Evolutionary conservation across 1,140 invertebrate genomes (phyloP), one percentile per base, ranked within the genome.

Genomic region (Panonychus citri): DNA sequence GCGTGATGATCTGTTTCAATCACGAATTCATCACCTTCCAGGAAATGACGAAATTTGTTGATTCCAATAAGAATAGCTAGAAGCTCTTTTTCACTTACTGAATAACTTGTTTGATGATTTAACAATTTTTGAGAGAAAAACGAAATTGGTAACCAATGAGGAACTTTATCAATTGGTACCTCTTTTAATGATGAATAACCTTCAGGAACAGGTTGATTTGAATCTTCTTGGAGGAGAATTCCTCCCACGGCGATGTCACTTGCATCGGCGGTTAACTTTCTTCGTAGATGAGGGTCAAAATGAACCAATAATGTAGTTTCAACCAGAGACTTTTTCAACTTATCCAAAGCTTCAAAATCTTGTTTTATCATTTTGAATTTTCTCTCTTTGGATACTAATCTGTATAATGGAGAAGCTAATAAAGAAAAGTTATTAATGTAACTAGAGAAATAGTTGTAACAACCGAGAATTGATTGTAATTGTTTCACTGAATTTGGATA

Each of bases 401-500:
- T 28, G 48, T 62, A 61, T 34, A 72, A 57, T 8, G 69, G 70
- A 17, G 59, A 51, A 37, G 68, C 61, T 15, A 68, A 53, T n/a
- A 60, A 52, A 3, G 68, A 63, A 27, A 68, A 66, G 42, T 56
- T 30, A 13, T 15, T 27, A 15, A 59, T 30, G 25, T 52, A 59
- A 7, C 39, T 13, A 15, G 17, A 3, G 28, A 34, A 54, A 24
- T 46, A 59, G 26, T 49, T 54, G 15, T 43, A 21, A 30, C 74
- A 61, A 2, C 74, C 73, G 1, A 74, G 43, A 57, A 76, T 73
- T 28, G 62, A 25, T 46, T 68, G 57, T 0, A 75, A 25, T 42
- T 72, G 64, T 43, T 67, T 65, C 3, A 63, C 57, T 55, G 57
- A 67, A 46, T 54, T 63, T 17, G 62, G 64, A 42, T 5, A 26